These are phyloP conservation scores for Rafetus swinhoei DNA, from an alignment of 2,113 vertebrate species.

Conservation along the genomic window DNA sequence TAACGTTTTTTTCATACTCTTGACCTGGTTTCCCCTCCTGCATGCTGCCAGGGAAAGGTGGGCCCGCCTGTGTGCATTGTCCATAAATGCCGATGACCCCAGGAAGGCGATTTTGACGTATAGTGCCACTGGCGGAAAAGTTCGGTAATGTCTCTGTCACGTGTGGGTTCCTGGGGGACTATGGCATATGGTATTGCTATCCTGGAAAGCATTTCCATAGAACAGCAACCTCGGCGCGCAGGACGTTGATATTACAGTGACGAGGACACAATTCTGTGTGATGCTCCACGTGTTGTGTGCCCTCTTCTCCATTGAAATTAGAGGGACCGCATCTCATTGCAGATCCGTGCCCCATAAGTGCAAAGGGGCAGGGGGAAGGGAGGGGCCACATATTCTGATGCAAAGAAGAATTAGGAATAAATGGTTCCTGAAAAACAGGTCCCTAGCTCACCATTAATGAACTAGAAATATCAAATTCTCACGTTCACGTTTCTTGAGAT, in stretches of 20 bases:
- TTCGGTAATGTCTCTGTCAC: accelerated
- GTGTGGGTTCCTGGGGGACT: background rate
- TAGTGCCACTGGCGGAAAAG: accelerated
- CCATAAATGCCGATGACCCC: background rate
- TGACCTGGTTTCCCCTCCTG: background rate
- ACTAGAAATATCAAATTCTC: background rate
- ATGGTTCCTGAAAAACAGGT: background rate
- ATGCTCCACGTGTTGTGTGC: background rate
- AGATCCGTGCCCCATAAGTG: too few relatives aligned
- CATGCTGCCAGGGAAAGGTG: accelerated
- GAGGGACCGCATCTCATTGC: accelerated
- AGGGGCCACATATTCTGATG: background rate
- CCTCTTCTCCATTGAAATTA: background rate
- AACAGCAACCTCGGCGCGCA: accelerated
- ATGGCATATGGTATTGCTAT: accelerated
- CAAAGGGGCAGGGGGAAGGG: background rate
- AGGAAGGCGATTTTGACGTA: too few relatives aligned
- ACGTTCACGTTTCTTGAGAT: background rate
- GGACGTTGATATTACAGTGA: accelerated
- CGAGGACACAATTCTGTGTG: accelerated
- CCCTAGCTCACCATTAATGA: background rate
- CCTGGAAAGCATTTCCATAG: background rate
- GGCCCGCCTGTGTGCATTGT: background rate
- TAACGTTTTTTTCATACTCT: background rate
- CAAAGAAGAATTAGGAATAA: too few relatives aligned